A percentile compares a stretch with the other conserved stretches of the same genome.
phyloP scores from a whole-genome alignment of 2,797 vertebrate species.

The Otus scops region DNA sequence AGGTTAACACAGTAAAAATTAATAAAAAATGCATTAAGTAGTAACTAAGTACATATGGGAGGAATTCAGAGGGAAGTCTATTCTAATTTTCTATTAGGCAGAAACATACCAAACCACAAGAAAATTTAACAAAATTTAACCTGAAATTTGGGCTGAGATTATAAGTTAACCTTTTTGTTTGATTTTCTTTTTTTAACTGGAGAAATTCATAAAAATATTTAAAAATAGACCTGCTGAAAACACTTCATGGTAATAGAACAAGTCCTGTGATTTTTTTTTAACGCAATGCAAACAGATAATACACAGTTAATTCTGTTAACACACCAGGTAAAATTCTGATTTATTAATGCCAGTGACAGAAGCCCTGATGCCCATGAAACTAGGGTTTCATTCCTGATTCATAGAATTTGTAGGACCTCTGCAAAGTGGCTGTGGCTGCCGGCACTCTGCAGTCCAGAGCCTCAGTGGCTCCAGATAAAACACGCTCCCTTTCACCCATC shows the following conservation, averaged over 20 bases:
- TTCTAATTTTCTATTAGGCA: not conserved
- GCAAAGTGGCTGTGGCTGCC: not conserved
- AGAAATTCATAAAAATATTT: not conserved
- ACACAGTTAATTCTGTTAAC: not conserved
- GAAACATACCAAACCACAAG: not conserved
- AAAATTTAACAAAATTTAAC: not conserved
- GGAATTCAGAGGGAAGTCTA: not conserved
- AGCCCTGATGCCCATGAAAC: not conserved
- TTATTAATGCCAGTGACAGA: not conserved
- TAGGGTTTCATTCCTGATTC: not conserved
- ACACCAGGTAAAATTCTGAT: not conserved
- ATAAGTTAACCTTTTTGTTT: not conserved
- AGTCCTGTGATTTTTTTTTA: not conserved
- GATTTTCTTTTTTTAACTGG: not conserved
- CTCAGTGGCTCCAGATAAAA: not conserved
- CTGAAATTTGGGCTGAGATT: not conserved
- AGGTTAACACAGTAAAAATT: not conserved
- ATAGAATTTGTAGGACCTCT: not conserved
- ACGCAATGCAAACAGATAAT: not conserved
- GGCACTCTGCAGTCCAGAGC: accelerated
- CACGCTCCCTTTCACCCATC: accelerated
- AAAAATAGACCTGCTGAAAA: not conserved
- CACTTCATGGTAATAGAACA: not conserved
- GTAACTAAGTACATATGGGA: not conserved
- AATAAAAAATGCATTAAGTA: not conserved